Evolutionary conservation across 1,140 invertebrate species (phyloP), one percentile per base, ranked within the genome.

Genomic region (Hypothenemus hampei): DNA sequence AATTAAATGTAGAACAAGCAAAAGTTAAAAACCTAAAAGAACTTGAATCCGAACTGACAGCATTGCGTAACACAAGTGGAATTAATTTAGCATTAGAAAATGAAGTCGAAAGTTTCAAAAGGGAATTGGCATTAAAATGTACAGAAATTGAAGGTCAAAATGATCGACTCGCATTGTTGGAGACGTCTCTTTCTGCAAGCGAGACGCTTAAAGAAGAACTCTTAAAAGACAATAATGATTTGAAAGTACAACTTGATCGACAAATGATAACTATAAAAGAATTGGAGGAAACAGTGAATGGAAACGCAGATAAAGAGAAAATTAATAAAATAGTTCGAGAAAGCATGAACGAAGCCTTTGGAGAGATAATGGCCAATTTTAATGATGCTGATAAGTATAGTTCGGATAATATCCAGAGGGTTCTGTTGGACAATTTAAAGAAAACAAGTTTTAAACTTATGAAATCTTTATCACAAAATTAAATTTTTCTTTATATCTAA

Each of bases 341-440:
- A 49, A 44, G 16, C 19, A 50, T 57, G 55, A 57, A 50, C 39
- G 37, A 57, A 35, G 47, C 55, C n/a, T 57, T 50, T 36, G 39
- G 21, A 24, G n/a, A 13, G 19, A 50, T 57, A 13, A 44, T 57
- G 40, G 47, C 36, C n/a, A 19, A 13, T 16, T 50, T 57, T 57
- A 13, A 31, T 23, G 46, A 50, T 10, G 23, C 35, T 45, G 23
- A 18, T 3, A 15, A 2, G 0, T 57, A 57, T 44, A 37, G 31
- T 36, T 33, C 31, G 19, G 26, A 19, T 2, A 29, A 26, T 24
- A 57, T 57, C 3, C 55, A 51, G 16, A 13, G 7, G 20, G 44
- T 36, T 13, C 18, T 57, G 2, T 20, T 50, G 15, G 16, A 43
- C n/a, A 49, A 57, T 21, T 51, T 57, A 29, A 50, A 50, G 20